A percentile compares a stretch with the other conserved stretches of the same genome.
Conservation (phyloP, 2,113 vertebrate species). For the Vidua macroura region DNA sequence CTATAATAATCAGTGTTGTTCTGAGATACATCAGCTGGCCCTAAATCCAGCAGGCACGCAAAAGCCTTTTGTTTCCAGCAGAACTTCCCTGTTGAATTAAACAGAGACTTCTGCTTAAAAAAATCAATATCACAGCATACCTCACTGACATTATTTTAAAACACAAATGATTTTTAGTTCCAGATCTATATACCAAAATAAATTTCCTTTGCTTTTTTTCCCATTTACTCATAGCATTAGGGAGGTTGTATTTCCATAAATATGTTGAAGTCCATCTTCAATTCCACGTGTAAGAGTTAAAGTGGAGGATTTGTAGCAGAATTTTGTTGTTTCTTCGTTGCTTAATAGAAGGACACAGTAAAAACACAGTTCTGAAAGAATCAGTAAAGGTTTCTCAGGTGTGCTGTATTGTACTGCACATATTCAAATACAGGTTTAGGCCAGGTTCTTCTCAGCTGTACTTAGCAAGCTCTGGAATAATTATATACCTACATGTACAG, state of each 20-base stretch:
- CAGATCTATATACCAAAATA: neutral
- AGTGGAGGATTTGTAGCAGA: neutral
- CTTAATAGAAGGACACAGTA: neutral
- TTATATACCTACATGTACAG: neutral
- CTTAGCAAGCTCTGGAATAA: neutral
- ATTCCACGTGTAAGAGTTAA: neutral
- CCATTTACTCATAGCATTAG: neutral
- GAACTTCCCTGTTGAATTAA: neutral
- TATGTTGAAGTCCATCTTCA: neutral
- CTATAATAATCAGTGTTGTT: neutral
- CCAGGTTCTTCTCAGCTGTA: neutral
- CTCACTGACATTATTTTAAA: slow-evolving; percentile 29
- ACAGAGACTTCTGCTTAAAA: neutral
- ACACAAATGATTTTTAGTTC: slow-evolving; percentile 23
- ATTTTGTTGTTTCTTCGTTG: neutral
- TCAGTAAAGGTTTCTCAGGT: neutral
- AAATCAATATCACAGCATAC: neutral
- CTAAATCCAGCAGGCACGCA: neutral
- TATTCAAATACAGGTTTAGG: neutral
- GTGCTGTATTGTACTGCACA: neutral
- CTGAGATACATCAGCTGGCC: neutral
- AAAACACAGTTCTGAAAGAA: neutral
- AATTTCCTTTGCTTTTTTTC: slow-evolving; percentile 14
- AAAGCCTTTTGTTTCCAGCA: neutral
- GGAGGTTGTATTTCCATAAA: neutral